A percentile compares a stretch with the other conserved stretches of the same genome.
phyloP scores from a whole-genome alignment of 2,797 vertebrate genomes.

The Cheirogaleus major region DNA sequence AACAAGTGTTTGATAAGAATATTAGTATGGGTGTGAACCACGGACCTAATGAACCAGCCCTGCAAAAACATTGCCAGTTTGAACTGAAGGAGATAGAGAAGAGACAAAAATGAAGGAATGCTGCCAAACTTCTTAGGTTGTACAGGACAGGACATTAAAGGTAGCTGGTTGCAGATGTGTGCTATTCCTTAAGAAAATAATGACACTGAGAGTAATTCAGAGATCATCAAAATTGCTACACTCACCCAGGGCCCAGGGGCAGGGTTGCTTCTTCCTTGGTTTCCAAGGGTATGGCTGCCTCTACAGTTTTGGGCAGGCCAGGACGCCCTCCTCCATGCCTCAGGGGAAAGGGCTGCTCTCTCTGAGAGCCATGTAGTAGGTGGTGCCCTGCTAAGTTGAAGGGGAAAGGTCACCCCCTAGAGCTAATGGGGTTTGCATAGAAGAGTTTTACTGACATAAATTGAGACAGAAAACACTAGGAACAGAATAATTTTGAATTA shows the following conservation, averaged over 20 bases:
- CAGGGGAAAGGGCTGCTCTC: not conserved
- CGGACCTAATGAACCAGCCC: not conserved
- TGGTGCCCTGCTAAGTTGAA: not conserved
- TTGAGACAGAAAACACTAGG: not conserved
- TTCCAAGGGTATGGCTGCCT: not conserved
- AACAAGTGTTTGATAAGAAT: not conserved
- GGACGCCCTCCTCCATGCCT: not conserved
- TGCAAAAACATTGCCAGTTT: not conserved
- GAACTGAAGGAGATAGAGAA: not conserved
- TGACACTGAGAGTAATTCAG: not conserved
- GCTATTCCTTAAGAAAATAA: not conserved
- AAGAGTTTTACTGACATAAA: not conserved
- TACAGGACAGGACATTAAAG: not conserved
- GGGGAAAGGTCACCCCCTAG: too few relatives aligned
- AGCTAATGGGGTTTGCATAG: not conserved
- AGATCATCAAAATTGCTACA: not conserved
- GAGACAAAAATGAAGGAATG: not conserved
- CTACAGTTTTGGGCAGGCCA: not conserved
- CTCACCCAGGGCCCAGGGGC: too few relatives aligned
- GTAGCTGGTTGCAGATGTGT: not conserved
- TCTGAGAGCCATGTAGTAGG: not conserved
- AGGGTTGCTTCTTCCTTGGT: not conserved
- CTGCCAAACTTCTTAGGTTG: not conserved
- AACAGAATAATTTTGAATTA: not conserved
- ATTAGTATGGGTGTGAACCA: not conserved